Evolutionary conservation across 2,888 invertebrate species (phyloP), one percentile per base, ranked within the genome.

Genomic region (Gastrophysa polygoni): DNA sequence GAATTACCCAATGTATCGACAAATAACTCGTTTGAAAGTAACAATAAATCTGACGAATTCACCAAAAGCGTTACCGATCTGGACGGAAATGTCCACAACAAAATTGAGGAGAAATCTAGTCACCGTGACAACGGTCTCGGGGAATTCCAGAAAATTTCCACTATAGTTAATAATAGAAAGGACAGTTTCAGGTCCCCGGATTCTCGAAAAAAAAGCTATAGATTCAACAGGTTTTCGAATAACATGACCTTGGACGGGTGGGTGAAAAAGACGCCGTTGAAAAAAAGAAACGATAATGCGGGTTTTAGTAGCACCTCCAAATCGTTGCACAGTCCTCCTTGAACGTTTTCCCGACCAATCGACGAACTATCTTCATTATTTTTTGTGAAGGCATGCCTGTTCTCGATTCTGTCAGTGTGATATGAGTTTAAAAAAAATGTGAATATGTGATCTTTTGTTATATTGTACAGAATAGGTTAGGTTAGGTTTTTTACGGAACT

Each of bases 401-500:
- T 24, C 24, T 51, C 14, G 14, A 34, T 28, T 28, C 24, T 51
- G 17, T 21, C 29, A 49, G 44, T 38, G 28, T 34, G 58, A 49
- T 61, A 49, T 63, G 18, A 60, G 60, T 48, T 46, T 46, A 28
- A 59, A 59, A 61, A 57, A 58, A 52, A 24, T 57, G 71, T 72
- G 71, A 65, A 69, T 66, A 66, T 75, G 74, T 75, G 73, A 73
- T 74, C 66, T 50, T 61, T 54, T 54, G 60, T 68, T 64, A 68
- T 64, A 65, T 64, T 77, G 77, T 75, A 76, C 64, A 78, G 73
- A 75, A 73, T 75, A 78, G 76, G 75, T 69, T 78, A 76, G 52
- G 75, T n/a, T 78, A 79, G 77, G 78, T 80, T 80, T 80, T 80
- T 80, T 80, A 79, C 78, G 71, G 71, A 72, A 71, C 70, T 69